A percentile compares a stretch with the other conserved stretches of the same genome.
These are phyloP conservation scores for Plectropomus leopardus DNA, from an alignment of 2,113 vertebrate genomes.

Conservation along the genomic window DNA sequence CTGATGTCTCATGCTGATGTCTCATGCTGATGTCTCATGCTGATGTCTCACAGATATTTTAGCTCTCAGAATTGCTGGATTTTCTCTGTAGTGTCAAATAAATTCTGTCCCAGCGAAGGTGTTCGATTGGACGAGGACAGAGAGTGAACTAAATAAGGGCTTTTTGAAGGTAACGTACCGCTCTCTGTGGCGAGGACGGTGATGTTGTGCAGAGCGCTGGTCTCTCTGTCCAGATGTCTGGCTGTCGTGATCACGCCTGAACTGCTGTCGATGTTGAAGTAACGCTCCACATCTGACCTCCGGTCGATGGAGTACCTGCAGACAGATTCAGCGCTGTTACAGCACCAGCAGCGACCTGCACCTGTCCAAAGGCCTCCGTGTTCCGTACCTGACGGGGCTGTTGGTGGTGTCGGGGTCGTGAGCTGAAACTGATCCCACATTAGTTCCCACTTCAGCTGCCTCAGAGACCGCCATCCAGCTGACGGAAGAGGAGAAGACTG, in stretches of 20 bases:
- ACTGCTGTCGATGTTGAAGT: constrained; percentile 48
- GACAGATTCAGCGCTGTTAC: neutral
- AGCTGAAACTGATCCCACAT: constrained; percentile 58
- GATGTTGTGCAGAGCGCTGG: constrained; percentile 48
- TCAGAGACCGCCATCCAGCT: constrained; percentile 51
- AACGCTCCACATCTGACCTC: neutral
- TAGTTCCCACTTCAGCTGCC: constrained; percentile 33
- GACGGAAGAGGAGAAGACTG: constrained; percentile 18
- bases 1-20: no score
- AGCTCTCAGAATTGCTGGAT: no score
- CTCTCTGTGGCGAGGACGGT: constrained; percentile 49
- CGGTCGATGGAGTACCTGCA: constrained; percentile 57
- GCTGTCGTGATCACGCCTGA: constrained; percentile 50
- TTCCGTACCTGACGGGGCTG: constrained; percentile 45
- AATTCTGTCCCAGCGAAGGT: no score
- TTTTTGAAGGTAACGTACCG: constrained; percentile 20
- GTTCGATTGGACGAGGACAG: no score
- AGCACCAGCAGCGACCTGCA: no score
- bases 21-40: no score
- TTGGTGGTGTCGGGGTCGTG: constrained; percentile 36
- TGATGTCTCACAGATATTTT: no score
- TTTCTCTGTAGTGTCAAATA: no score
- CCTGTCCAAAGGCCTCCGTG: no score
- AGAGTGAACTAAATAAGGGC: no score
- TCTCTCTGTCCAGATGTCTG: constrained; percentile 53